Evolutionary conservation across 2,113 vertebrate species (phyloP), one percentile per base, ranked within the genome.

Genomic region (Pluvialis apricaria): DNA sequence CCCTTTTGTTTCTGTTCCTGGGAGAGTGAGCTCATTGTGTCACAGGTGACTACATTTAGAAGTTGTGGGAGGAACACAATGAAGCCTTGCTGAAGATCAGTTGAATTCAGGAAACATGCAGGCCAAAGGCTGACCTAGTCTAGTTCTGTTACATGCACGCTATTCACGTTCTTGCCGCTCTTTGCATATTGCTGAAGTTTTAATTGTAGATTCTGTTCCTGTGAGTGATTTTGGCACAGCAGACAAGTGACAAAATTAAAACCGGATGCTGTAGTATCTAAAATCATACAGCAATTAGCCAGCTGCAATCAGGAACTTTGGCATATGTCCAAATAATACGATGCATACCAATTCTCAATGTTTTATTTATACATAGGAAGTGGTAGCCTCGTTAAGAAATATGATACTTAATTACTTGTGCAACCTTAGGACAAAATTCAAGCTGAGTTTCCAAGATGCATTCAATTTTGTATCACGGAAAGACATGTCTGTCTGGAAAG

Each of bases 181-280:
- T 3, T 75, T 44, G 26, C 10, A 42, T 47, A 64, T 38, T 86
- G 44, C 12, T 34, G 45, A 75, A 42, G 20, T 54, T 92, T 87
- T 79, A 69, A 51, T 86, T 68, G 22, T 78, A 60, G 38, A 17
- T 73, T 94, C 32, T 92, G 4, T 19, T 86, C 7, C 25, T 61
- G 11, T 40, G 69, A 91, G 18, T 62, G 77, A 55, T 85, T 92
- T 84, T 84, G 32, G 18, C 51, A 25, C 2, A 5, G 20, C 21
- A 60, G 57, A 70, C 18, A 81, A 90, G 21, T 64, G 69, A 36
- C 12, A 75, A 81, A 93, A 86, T 92, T 88, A 44, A 81, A 92
- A 92, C 52, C 0, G 3, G 51, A 60, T 51, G 29, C 13, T 80
- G 22, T 61, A n/a, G 11, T 70, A 32, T 62, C 68, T 78, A 38